Percentiles rank a stretch among this genome's conserved stretches.
phyloP scores from a whole-genome alignment of 2,113 vertebrate genomes.

The Mustela lutreola region DNA sequence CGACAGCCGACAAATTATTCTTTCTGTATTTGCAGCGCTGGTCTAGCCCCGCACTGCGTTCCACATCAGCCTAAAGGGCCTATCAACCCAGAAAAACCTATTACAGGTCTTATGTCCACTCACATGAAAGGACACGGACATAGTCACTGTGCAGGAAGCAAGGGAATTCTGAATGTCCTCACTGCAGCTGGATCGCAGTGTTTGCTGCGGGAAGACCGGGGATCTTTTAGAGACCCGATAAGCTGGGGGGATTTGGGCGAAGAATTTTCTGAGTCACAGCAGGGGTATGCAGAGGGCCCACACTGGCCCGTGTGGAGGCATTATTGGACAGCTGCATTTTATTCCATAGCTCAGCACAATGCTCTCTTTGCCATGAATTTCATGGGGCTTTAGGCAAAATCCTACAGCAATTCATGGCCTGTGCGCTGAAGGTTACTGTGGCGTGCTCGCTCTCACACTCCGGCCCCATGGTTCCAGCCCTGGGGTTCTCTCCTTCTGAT shows the following conservation, averaged over 20 bases:
- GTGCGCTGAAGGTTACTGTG: background rate
- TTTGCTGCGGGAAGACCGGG: background rate
- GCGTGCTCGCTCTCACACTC: background rate
- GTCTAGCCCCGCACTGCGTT: background rate
- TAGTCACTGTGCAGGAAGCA: slow-evolving; percentile 1
- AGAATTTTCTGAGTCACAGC: slow-evolving; percentile 65
- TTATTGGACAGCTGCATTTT: slow-evolving; percentile 69
- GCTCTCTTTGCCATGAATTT: slow-evolving; percentile 66
- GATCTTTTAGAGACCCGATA: slow-evolving; percentile 46
- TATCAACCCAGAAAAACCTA: background rate
- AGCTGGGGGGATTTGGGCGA: slow-evolving; percentile 29
- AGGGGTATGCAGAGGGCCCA: slow-evolving; percentile 8
- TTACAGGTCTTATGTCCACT: background rate
- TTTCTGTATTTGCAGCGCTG: background rate
- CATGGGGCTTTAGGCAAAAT: slow-evolving; percentile 69
- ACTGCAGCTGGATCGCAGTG: background rate
- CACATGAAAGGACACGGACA: background rate
- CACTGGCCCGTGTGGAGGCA: background rate
- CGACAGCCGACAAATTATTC: background rate
- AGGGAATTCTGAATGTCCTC: slow-evolving; percentile 35
- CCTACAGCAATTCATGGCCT: slow-evolving; percentile 28
- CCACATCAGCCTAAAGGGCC: background rate
- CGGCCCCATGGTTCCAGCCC: background rate
- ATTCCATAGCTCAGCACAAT: slow-evolving; percentile 46
- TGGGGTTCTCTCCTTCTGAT: background rate